Evolutionary conservation across 2,797 vertebrate genomes (phyloP).

Genomic region (Austrolebias charrua): DNA sequence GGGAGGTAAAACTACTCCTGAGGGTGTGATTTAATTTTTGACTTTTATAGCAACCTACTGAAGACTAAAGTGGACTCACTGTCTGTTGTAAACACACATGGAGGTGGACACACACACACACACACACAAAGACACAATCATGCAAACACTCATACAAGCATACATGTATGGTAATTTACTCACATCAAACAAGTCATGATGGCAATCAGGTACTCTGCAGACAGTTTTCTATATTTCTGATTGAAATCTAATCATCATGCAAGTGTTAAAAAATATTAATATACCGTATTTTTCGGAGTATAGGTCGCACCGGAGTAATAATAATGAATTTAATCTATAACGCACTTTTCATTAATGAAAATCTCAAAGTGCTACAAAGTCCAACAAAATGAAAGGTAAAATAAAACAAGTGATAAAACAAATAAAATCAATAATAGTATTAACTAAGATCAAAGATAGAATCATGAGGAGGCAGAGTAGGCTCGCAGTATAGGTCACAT

Average conservation of each 20-base stretch:
- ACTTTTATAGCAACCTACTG: slow-evolving; percentile 68
- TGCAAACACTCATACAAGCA: slow-evolving; percentile 6
- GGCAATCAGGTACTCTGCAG: slow-evolving; percentile 31
- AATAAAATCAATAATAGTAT: too few species aligned
- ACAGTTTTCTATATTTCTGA: slow-evolving; percentile 46
- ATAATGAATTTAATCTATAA: too few species aligned
- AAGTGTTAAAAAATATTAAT: slow-evolving; percentile 13
- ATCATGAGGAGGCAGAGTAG: too few species aligned
- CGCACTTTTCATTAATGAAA: too few species aligned
- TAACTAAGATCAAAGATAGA: too few species aligned
- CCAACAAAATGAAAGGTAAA: too few species aligned
- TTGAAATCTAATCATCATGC: slow-evolving; percentile 62
- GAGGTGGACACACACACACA: slow-evolving; percentile 31
- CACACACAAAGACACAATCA: neutral
- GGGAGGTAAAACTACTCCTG: slow-evolving; percentile 57
- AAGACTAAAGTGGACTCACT: slow-evolving; percentile 51
- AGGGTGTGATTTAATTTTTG: slow-evolving; percentile 63
- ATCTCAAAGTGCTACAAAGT: too few species aligned
- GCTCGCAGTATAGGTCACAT: too few species aligned
- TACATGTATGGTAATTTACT: neutral
- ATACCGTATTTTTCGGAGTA: too few species aligned
- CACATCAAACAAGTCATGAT: slow-evolving; percentile 36
- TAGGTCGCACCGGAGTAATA: too few species aligned
- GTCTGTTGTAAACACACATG: slow-evolving; percentile 46
- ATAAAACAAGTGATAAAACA: too few species aligned